A percentile compares a stretch with the other conserved stretches of the same genome.
phyloP scores from a whole-genome alignment of 2,113 vertebrate species.

The rat (Rattus norvegicus) region DNA sequence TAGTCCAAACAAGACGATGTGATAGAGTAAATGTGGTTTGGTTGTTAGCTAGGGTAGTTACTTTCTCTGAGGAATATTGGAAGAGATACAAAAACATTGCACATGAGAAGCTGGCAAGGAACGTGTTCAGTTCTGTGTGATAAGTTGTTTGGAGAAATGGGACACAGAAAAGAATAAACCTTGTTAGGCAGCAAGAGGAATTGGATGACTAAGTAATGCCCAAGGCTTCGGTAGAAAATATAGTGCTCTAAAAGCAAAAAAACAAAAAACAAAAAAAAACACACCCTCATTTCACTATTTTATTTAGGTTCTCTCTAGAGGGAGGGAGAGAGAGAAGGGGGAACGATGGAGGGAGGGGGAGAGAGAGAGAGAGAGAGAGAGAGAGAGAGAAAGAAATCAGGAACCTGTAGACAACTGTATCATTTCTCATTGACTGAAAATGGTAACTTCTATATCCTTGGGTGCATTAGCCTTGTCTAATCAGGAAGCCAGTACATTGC shows the following conservation, averaged over 20 bases:
- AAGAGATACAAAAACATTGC: background rate
- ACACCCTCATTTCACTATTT: background rate
- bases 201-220: background rate
- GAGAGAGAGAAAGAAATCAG: background rate
- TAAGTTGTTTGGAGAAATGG: background rate
- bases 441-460: conserved; percentile 11
- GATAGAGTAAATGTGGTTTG: background rate
- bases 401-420: background rate
- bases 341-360: rapidly evolving
- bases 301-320: background rate
- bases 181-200: conserved; percentile 3
- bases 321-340: background rate
- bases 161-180: background rate
- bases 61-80: background rate
- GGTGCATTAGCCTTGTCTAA: background rate
- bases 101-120: background rate
- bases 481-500: background rate
- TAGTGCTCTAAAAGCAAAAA: background rate
- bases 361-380: too few species aligned
- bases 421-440: conserved; percentile 2
- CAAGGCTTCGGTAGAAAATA: background rate
- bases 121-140: background rate
- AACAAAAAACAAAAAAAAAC: background rate
- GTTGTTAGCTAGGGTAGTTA: background rate
- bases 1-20: background rate